Conservation (phyloP, 2,797 vertebrate species). For the Ammospiza maritima region DNA sequence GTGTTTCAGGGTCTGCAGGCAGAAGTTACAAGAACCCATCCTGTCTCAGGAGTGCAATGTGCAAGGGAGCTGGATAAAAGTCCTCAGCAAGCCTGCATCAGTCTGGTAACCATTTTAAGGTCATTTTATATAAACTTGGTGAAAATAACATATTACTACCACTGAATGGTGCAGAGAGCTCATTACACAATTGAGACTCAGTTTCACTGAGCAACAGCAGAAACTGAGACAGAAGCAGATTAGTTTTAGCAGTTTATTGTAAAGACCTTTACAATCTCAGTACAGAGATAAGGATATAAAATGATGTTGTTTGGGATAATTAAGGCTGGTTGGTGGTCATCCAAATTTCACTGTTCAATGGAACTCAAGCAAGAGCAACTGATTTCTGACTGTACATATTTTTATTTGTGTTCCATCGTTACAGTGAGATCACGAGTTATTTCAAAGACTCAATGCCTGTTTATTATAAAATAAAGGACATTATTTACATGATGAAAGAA, state of each 20-base stretch:
- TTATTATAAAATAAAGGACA: slow-evolving; percentile 79
- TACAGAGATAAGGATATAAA: slow-evolving; percentile 52
- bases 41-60: not conserved
- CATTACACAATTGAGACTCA: not conserved
- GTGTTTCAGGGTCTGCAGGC: not conserved
- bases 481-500: slow-evolving; percentile 82
- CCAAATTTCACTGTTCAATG: slow-evolving; percentile 19
- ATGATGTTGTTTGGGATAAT: slow-evolving; percentile 13
- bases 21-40: not conserved
- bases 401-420: slow-evolving; percentile 76
- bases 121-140: not conserved
- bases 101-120: not conserved
- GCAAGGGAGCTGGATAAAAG: not conserved
- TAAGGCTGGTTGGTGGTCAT: slow-evolving; percentile 58
- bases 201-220: slow-evolving; percentile 37
- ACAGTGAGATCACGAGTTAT: slow-evolving; percentile 49
- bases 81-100: not conserved
- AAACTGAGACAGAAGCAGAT: slow-evolving; percentile 30
- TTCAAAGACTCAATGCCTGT: slow-evolving; percentile 61
- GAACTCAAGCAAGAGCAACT: slow-evolving; percentile 34
- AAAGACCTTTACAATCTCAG: slow-evolving; percentile 44
- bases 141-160: not conserved
- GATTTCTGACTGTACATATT: slow-evolving; percentile 49
- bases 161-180: not conserved
- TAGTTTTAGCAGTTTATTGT: slow-evolving; percentile 25